phyloP scores from a whole-genome alignment of 2,797 vertebrate genomes.

The Acrossocheilus fasciatus region DNA sequence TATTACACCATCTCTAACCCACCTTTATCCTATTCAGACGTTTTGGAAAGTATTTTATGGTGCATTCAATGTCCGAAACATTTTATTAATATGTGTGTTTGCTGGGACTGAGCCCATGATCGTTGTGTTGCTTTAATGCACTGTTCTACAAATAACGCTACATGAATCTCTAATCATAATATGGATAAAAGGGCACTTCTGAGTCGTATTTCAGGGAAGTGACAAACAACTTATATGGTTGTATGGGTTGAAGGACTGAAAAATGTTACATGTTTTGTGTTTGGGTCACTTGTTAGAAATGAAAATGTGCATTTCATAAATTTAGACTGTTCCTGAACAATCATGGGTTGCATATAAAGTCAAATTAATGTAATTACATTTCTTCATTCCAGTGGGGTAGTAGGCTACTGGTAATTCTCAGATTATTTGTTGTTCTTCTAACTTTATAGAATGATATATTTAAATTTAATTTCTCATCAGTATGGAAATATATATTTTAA shows the following conservation, averaged over 20 bases:
- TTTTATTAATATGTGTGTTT: neutral
- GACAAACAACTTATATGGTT: neutral
- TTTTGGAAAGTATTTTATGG: neutral
- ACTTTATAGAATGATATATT: neutral
- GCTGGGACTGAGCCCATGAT: neutral
- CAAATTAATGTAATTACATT: neutral
- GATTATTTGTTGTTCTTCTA: neutral
- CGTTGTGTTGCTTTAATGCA: neutral
- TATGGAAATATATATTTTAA: too few species aligned
- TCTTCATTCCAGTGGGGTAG: neutral
- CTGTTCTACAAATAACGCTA: neutral
- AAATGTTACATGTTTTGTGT: neutral
- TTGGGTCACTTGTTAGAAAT: neutral
- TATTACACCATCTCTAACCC: neutral
- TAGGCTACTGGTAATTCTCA: neutral
- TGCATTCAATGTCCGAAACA: neutral
- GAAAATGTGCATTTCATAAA: neutral
- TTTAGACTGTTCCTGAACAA: neutral
- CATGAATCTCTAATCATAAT: neutral
- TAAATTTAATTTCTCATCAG: too few species aligned
- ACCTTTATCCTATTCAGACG: neutral
- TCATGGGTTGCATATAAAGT: neutral
- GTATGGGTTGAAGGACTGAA: neutral
- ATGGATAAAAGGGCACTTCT: neutral
- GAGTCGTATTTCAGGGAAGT: neutral